Conservation (phyloP, 2,797 vertebrate species). For the Sparus aurata region DNA sequence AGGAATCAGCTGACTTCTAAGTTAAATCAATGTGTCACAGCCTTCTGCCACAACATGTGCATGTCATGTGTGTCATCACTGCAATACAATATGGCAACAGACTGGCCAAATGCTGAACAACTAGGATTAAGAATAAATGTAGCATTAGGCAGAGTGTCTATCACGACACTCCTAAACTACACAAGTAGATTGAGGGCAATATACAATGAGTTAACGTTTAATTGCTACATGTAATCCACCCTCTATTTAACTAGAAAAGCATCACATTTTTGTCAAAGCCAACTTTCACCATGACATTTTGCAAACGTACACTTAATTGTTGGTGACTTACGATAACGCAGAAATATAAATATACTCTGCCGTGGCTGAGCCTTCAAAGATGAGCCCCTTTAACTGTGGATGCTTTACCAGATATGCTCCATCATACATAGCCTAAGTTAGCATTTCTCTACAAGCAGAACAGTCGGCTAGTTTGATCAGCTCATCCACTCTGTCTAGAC, state of each 20-base stretch:
- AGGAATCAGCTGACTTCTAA: slow-evolving; percentile 44
- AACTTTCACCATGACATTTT: not conserved
- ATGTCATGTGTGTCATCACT: slow-evolving; percentile 1
- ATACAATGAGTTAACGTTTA: not conserved
- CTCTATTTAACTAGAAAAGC: not conserved
- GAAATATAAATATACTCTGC: not conserved
- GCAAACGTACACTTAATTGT: not conserved
- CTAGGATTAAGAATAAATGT: not conserved
- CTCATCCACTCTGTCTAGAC: not conserved
- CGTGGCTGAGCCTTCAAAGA: not conserved
- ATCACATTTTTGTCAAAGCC: not conserved
- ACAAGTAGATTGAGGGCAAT: not conserved
- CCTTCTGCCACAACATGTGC: slow-evolving; percentile 7
- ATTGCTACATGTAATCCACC: not conserved
- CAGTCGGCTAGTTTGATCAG: slow-evolving; percentile 1
- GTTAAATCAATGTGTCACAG: slow-evolving; percentile 28
- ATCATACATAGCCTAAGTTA: not conserved
- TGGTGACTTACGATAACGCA: not conserved
- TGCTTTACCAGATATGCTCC: not conserved
- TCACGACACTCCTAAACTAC: not conserved
- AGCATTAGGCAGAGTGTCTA: not conserved
- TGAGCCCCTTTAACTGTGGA: not conserved
- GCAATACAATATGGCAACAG: not conserved
- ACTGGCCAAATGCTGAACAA: not conserved
- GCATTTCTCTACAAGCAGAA: slow-evolving; percentile 6